phyloP scores from a whole-genome alignment of 2,888 invertebrate genomes.

The Mesodorylaimus sp. region DNA sequence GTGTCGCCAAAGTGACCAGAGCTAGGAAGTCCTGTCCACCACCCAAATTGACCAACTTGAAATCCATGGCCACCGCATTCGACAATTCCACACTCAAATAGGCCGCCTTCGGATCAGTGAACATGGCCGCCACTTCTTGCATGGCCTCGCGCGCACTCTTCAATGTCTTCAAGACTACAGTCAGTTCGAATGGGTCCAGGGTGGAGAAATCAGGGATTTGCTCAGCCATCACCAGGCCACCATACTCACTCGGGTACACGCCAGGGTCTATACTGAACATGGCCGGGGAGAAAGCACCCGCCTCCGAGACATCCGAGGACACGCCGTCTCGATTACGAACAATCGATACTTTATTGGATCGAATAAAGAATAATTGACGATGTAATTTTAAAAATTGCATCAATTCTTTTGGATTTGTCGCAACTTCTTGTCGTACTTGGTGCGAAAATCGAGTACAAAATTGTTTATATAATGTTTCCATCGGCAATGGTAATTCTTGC shows the following conservation, averaged over 20 bases:
- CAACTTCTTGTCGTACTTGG: slow-evolving; percentile 30
- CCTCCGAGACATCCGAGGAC: too few relatives aligned
- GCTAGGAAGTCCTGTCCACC: slow-evolving; percentile 68
- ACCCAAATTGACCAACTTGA: slow-evolving; percentile 79
- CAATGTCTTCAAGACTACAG: slow-evolving; percentile 23
- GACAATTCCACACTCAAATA: slow-evolving; percentile 17
- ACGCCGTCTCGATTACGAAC: background rate
- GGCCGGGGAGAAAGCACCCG: too few relatives aligned
- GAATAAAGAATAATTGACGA: slow-evolving; percentile 80
- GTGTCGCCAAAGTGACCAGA: slow-evolving; percentile 51
- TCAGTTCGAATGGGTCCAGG: too few relatives aligned
- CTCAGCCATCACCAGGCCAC: too few relatives aligned
- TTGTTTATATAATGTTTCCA: slow-evolving; percentile 24
- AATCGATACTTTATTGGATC: slow-evolving; percentile 59
- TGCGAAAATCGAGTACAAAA: slow-evolving; percentile 29
- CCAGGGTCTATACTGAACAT: too few relatives aligned
- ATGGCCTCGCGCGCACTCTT: slow-evolving; percentile 20
- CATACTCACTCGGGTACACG: too few relatives aligned
- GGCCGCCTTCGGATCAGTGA: slow-evolving; percentile 5
- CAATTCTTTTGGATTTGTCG: slow-evolving; percentile 59
- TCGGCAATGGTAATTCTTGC: slow-evolving; percentile 20
- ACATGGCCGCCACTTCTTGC: background rate
- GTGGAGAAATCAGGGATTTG: too few relatives aligned
- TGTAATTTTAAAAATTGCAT: slow-evolving; percentile 76
- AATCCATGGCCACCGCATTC: slow-evolving; percentile 55